Percentiles rank a stretch among this genome's conserved stretches.
These are phyloP conservation scores for Esox niger DNA, from an alignment of 2,113 vertebrate species.

Conservation along the genomic window DNA sequence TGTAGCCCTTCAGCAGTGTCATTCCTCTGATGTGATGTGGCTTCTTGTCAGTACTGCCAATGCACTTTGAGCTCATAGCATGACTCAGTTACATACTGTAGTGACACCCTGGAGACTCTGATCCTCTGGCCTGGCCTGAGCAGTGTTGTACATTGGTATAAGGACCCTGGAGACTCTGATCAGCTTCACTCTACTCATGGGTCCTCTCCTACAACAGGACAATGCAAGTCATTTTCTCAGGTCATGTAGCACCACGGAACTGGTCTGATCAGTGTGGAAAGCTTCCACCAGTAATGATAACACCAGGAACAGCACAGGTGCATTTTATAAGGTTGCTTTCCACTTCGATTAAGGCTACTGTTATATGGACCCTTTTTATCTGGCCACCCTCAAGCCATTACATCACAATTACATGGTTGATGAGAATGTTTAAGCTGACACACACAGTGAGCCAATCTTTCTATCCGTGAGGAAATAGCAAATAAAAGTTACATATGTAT, in stretches of 20 bases:
- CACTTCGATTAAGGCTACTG: not conserved
- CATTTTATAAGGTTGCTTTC: not conserved
- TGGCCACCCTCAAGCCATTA: not conserved
- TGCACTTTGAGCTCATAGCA: not conserved
- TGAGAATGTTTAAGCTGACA: not conserved
- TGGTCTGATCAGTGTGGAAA: not conserved
- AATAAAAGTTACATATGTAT: no score
- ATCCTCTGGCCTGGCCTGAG: no score
- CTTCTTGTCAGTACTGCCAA: slow-evolving; percentile 9
- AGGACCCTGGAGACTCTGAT: slow-evolving; percentile 29
- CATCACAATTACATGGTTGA: not conserved
- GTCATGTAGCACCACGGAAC: not conserved
- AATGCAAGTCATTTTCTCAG: slow-evolving; percentile 11
- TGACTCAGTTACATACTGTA: slow-evolving; percentile 31
- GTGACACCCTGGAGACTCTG: slow-evolving; percentile 36
- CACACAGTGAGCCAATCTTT: not conserved
- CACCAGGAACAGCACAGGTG: not conserved
- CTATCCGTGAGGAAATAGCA: no score
- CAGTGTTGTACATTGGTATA: slow-evolving; percentile 26
- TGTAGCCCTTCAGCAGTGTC: no score
- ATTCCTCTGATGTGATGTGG: not conserved
- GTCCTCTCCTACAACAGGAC: slow-evolving; percentile 12
- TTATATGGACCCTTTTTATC: not conserved
- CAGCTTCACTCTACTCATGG: not conserved
- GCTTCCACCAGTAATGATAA: not conserved